A percentile compares a stretch with the other conserved stretches of the same genome.
Conservation (phyloP, 2,888 invertebrate species). For the Seira musarum region DNA sequence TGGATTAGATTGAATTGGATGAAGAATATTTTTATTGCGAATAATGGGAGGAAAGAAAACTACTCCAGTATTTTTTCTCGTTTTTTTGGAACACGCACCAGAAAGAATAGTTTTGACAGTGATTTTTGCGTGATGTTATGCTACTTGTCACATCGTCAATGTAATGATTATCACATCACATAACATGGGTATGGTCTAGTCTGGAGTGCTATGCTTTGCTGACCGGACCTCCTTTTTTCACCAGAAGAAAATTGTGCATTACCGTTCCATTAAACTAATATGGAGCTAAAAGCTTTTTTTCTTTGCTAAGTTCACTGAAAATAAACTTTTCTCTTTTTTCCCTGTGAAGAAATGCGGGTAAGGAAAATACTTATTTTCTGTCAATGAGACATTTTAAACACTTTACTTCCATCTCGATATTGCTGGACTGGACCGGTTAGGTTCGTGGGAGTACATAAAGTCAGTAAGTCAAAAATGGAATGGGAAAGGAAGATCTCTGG, state of each 20-base stretch:
- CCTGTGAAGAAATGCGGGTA: constrained; percentile 1
- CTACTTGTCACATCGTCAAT: constrained; percentile 48
- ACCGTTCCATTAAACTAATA: constrained; percentile 44
- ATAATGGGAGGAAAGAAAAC: no score
- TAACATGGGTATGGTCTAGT: not conserved
- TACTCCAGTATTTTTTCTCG: no score
- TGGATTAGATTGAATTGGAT: no score
- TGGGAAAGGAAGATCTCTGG: not conserved
- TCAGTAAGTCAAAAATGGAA: constrained; percentile 15
- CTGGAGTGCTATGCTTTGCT: not conserved
- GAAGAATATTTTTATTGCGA: no score
- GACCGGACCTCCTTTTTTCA: not conserved
- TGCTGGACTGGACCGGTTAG: not conserved
- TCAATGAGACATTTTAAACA: constrained; percentile 30
- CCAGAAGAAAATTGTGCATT: constrained; percentile 16
- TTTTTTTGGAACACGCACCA: not conserved
- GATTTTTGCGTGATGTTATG: constrained; percentile 51
- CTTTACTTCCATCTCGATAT: constrained; percentile 4
- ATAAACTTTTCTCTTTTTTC: constrained; percentile 18
- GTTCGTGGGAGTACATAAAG: not conserved
- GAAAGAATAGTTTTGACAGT: constrained; percentile 38
- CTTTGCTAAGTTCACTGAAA: not conserved
- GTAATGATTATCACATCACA: constrained; percentile 6
- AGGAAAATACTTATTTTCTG: not conserved
- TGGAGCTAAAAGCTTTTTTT: constrained; percentile 4